Percentiles rank a stretch among this genome's conserved stretches.
Evolutionary conservation across 92 coral and sea anemone species (phyloP).

Genomic region (Ricordea florida): DNA sequence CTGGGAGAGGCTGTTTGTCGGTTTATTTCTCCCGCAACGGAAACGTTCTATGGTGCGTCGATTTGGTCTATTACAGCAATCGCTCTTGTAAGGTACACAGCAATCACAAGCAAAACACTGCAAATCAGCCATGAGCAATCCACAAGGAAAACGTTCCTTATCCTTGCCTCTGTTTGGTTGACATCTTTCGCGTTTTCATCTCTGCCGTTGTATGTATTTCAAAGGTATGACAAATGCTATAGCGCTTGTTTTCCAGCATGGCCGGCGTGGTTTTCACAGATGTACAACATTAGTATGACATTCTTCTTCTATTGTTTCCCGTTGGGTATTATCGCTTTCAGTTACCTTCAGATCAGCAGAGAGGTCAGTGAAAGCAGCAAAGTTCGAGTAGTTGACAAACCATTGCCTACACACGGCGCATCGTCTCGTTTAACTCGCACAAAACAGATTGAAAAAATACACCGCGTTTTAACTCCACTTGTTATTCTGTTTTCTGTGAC

Average conservation of each 20-base stretch:
- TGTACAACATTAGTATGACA: conserved; percentile 10
- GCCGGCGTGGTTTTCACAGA: not conserved
- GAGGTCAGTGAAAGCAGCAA: conserved; percentile 54
- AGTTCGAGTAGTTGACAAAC: conserved; percentile 35
- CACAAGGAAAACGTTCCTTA: conserved; percentile 17
- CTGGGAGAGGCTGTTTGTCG: conserved; percentile 68
- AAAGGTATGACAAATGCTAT: conserved; percentile 5
- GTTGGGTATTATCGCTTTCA: conserved; percentile 44
- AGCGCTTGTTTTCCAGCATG: conserved; percentile 5
- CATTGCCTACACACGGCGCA: not conserved
- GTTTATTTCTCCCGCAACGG: conserved; percentile 74
- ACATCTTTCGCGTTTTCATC: conserved; percentile 61
- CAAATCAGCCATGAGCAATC: conserved; percentile 8
- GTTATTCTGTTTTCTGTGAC: conserved; percentile 74
- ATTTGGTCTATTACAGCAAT: conserved; percentile 80
- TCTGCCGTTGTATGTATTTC: conserved; percentile 51
- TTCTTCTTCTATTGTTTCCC: conserved; percentile 70
- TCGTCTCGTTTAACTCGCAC: too few relatives aligned
- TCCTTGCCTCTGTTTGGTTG: conserved; percentile 56
- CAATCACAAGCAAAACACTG: conserved; percentile 35
- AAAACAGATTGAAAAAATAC: conserved; percentile 74
- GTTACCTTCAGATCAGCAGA: conserved; percentile 62
- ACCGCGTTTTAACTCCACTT: conserved; percentile 71
- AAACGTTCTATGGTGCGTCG: conserved; percentile 78
- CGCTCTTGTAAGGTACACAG: conserved; percentile 76